Percentiles rank a stretch among this genome's conserved stretches.
Conservation (phyloP, 2,113 vertebrate species). For the Xerus inauris region DNA sequence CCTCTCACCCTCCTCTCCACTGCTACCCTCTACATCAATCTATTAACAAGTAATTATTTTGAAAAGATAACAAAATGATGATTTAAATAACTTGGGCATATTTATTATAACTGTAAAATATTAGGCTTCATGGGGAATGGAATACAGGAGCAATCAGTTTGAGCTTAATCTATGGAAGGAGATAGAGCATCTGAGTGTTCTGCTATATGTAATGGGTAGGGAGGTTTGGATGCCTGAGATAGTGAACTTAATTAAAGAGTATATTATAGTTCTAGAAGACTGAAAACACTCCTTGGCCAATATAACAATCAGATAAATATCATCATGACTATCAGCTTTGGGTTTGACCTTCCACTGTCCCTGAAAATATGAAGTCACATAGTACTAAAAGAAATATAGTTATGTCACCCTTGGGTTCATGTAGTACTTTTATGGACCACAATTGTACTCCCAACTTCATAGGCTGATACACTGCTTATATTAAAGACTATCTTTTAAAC, state of each 20-base stretch:
- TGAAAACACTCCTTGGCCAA: neutral
- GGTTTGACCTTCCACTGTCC: neutral
- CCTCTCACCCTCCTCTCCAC: rapidly evolving
- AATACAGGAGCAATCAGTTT: neutral
- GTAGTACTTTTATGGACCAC: neutral
- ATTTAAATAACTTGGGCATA: neutral
- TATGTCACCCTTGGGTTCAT: neutral
- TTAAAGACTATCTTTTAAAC: conserved; percentile 38
- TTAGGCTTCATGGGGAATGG: neutral
- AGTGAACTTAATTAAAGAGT: neutral
- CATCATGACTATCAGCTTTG: neutral
- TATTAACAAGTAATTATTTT: conserved; percentile 5
- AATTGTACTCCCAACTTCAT: neutral
- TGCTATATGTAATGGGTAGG: neutral
- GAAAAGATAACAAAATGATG: neutral
- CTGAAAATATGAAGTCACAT: conserved; percentile 14
- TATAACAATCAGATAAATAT: neutral
- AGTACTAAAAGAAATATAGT: neutral
- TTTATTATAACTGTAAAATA: conserved; percentile 19
- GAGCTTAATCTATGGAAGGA: neutral
- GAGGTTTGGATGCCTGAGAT: neutral
- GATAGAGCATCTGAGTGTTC: neutral
- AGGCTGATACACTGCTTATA: neutral
- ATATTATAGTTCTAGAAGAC: neutral
- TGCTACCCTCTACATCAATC: neutral